phyloP scores from a whole-genome alignment of 2,888 invertebrate genomes.

The Nesidiocoris tenuis region DNA sequence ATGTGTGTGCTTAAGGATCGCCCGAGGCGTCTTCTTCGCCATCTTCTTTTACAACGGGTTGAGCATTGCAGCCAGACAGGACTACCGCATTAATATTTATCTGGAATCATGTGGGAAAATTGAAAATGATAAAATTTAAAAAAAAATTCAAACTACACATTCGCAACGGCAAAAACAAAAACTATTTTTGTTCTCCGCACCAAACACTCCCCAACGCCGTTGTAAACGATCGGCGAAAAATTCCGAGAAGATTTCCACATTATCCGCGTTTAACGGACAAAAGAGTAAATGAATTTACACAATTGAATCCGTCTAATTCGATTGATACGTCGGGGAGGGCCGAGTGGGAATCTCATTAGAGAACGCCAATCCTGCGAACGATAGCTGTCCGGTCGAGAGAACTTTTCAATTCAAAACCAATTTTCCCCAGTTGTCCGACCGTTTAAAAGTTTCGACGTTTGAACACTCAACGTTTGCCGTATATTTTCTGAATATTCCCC shows the following conservation, averaged over 20 bases:
- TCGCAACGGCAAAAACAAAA: too few species aligned
- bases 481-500: background rate
- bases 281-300: background rate
- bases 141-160: too few species aligned
- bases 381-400: background rate
- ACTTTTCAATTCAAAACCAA: background rate
- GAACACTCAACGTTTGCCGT: background rate
- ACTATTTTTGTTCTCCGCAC: too few species aligned
- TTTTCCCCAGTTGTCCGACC: background rate
- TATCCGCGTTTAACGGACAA: background rate
- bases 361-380: background rate
- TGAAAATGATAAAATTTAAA: too few species aligned
- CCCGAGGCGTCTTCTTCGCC: background rate
- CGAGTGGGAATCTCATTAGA: background rate
- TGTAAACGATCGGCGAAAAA: too few species aligned
- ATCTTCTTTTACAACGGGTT: background rate
- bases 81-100: background rate
- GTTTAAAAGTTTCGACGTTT: background rate
- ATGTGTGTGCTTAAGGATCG: slow-evolving; percentile 23
- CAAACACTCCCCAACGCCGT: too few species aligned
- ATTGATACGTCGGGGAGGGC: background rate
- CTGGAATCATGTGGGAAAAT: too few species aligned
- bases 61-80: background rate
- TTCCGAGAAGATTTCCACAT: too few species aligned
- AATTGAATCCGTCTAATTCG: background rate